Conservation (phyloP, 2,888 invertebrate genomes). For the Leptinotarsa juncta region DNA sequence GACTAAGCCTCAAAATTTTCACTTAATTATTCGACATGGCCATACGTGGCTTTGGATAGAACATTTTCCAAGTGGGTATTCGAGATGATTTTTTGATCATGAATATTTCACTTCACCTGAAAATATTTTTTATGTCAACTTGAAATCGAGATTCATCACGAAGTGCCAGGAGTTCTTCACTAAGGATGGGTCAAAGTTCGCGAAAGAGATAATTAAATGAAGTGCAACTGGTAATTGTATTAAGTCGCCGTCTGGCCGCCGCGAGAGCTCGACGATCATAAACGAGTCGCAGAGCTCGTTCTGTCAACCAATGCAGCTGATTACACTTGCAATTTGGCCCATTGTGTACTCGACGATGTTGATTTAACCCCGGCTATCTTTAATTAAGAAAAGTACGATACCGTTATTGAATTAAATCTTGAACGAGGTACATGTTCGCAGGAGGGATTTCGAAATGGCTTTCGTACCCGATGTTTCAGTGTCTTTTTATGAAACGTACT, state of each 20-base stretch:
- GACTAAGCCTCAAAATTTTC: too few species aligned
- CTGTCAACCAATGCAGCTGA: constrained; percentile 58
- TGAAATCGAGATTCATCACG: neutral
- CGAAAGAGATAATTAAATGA: constrained; percentile 58
- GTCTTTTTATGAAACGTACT: too few species aligned
- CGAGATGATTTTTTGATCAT: too few species aligned
- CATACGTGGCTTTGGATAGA: too few species aligned
- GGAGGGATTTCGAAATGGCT: neutral
- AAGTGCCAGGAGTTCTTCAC: constrained; percentile 32
- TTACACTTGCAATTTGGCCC: constrained; percentile 58
- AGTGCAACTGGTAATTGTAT: constrained; percentile 62
- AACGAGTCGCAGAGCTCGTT: constrained; percentile 51
- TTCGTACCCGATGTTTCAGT: neutral
- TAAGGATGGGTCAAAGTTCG: constrained; percentile 58
- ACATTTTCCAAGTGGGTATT: too few species aligned
- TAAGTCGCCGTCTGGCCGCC: constrained; percentile 62
- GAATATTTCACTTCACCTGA: neutral
- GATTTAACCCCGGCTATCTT: constrained; percentile 46
- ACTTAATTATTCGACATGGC: too few species aligned
- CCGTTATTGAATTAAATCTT: constrained; percentile 17
- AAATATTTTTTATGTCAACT: neutral
- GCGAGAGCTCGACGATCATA: constrained; percentile 54
- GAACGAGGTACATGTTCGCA: neutral
- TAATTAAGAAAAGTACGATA: constrained; percentile 44
- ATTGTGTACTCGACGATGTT: constrained; percentile 52